phyloP scores from a whole-genome alignment of 2,113 vertebrate genomes.

The Chlamydotis undulata region DNA sequence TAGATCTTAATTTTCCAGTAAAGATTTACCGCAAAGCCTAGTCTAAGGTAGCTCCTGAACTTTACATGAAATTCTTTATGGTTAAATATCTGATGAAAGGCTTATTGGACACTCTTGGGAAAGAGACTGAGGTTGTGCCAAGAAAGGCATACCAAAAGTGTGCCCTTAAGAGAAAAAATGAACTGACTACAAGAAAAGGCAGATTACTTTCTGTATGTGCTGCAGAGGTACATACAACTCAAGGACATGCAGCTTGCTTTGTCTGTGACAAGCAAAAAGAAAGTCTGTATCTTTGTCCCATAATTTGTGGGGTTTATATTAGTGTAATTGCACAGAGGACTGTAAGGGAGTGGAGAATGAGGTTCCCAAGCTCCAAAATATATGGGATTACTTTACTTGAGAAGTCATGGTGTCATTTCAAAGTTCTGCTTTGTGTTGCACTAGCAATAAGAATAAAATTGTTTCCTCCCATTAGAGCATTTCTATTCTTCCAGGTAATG shows the following conservation, averaged over 20 bases:
- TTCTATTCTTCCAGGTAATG: conserved; percentile 73
- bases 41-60: neutral
- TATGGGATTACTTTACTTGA: conserved; percentile 1
- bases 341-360: neutral
- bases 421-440: conserved; percentile 59
- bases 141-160: neutral
- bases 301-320: neutral
- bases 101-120: neutral
- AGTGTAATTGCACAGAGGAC: neutral
- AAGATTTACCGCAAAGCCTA: neutral
- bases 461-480: conserved; percentile 70
- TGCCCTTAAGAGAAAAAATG: neutral
- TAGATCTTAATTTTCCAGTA: neutral
- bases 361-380: neutral
- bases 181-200: neutral
- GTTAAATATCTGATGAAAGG: neutral
- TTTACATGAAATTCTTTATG: neutral
- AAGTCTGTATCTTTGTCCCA: neutral
- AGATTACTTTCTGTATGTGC: neutral
- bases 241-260: neutral
- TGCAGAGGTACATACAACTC: neutral
- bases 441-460: conserved; percentile 58
- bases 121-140: neutral
- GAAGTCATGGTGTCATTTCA: conserved; percentile 11
- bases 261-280: neutral